These are phyloP conservation scores for Drosophila algonquin DNA, from an alignment of 2,888 invertebrate genomes.

Conservation along the genomic window DNA sequence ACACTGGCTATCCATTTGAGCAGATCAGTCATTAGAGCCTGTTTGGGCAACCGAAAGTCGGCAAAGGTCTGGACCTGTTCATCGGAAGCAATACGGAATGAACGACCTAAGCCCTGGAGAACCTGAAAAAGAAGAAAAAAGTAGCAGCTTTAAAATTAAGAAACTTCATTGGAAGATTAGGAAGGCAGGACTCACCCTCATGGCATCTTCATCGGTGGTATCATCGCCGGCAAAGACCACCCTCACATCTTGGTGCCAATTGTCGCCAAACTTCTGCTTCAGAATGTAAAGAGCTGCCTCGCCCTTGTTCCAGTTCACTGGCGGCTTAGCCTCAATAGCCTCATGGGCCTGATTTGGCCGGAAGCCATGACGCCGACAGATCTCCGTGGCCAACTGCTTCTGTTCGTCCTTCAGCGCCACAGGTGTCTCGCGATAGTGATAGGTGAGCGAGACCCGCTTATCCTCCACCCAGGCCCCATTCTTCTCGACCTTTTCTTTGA, in stretches of 20 bases:
- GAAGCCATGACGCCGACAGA: constrained; percentile 88
- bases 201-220: constrained; percentile 94
- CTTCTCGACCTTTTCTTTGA: constrained; percentile 86
- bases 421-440: constrained; percentile 89
- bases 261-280: constrained; percentile 88
- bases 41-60: constrained; percentile 88
- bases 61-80: constrained; percentile 89
- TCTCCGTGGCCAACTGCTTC: constrained; percentile 85
- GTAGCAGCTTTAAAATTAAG: neutral
- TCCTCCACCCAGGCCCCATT: constrained; percentile 92
- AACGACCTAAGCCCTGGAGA: constrained; percentile 89
- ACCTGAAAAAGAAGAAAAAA: constrained; percentile 84
- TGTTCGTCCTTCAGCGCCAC: constrained; percentile 85
- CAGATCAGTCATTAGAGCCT: constrained; percentile 89
- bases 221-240: constrained; percentile 95
- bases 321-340: constrained; percentile 91
- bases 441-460: constrained; percentile 89
- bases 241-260: constrained; percentile 88
- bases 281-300: constrained; percentile 90
- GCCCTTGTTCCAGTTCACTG: constrained; percentile 86
- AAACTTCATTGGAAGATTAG: neutral
- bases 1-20: constrained; percentile 87
- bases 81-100: constrained; percentile 89
- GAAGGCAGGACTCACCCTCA: constrained; percentile 87
- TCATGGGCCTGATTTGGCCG: constrained; percentile 88